Percentiles rank a stretch among this genome's conserved stretches.
These are phyloP conservation scores for Hipposideros larvatus DNA, from an alignment of 2,797 vertebrate species.

Conservation along the genomic window DNA sequence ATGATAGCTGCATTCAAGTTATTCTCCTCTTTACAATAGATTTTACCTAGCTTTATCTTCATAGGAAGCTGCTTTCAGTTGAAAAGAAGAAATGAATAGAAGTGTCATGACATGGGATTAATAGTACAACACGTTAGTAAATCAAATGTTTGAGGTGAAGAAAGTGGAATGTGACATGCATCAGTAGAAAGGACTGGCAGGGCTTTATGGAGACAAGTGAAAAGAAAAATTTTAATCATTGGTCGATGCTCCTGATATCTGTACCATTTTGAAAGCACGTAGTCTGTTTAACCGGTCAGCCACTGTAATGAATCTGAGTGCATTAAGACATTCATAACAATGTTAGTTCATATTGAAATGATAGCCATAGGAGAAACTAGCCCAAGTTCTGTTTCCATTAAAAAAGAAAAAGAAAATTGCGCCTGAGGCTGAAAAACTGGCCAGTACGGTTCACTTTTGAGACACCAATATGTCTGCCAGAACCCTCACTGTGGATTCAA, in stretches of 20 bases:
- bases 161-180: constrained; percentile 94
- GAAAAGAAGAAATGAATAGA: constrained; percentile 98
- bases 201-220: constrained; percentile 86
- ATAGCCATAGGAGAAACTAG: constrained; percentile 58
- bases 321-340: constrained; percentile 67
- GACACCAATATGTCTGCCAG: neutral
- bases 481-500: neutral
- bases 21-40: constrained; percentile 96
- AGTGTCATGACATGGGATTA: constrained; percentile 99
- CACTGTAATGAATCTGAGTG: constrained; percentile 68
- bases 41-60: constrained; percentile 99
- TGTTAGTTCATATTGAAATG: neutral
- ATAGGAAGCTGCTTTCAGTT: constrained; percentile 97
- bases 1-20: constrained; percentile 90
- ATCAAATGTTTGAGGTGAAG: constrained; percentile 99
- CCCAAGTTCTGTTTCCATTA: constrained; percentile 49
- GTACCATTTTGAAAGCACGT: constrained; percentile 79
- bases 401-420: neutral
- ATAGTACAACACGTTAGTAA: constrained; percentile 96
- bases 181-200: constrained; percentile 93
- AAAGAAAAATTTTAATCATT: constrained; percentile 83
- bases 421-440: constrained; percentile 70
- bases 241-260: constrained; percentile 76
- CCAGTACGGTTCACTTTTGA: neutral
- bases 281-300: constrained; percentile 70